Conservation (phyloP, 2,113 vertebrate species). For the Saguinus imperator region DNA sequence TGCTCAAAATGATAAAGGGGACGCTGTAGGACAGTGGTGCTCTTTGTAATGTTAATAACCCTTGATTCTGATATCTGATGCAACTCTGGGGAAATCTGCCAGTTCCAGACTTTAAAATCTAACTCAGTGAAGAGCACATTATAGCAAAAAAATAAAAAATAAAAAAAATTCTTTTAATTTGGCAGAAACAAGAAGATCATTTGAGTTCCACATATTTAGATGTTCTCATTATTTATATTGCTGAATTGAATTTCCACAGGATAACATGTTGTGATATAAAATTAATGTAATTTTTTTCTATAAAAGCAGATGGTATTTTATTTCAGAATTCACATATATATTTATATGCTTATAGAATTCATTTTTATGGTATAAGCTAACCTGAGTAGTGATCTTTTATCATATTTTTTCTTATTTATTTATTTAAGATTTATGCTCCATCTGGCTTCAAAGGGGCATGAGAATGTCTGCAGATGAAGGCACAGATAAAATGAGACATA, state of each 20-base stretch:
- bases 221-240: slow-evolving; percentile 58
- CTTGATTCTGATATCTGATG: slow-evolving; percentile 87
- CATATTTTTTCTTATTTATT: slow-evolving; percentile 53
- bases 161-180: slow-evolving; percentile 74
- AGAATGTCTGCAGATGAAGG: slow-evolving; percentile 15
- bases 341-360: slow-evolving; percentile 53
- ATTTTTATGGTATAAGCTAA: slow-evolving; percentile 57
- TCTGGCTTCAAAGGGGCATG: slow-evolving; percentile 38
- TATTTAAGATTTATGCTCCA: slow-evolving; percentile 63
- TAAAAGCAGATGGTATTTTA: slow-evolving; percentile 69
- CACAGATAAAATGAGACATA: neutral
- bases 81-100: slow-evolving; percentile 86
- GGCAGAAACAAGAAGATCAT: slow-evolving; percentile 75
- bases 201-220: slow-evolving; percentile 71
- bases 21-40: slow-evolving; percentile 84
- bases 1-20: slow-evolving; percentile 89
- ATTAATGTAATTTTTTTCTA: slow-evolving; percentile 57
- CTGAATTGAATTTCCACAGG: slow-evolving; percentile 56
- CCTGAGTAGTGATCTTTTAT: slow-evolving; percentile 33
- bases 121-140: slow-evolving; percentile 83
- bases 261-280: slow-evolving; percentile 64
- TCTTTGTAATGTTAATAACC: slow-evolving; percentile 92
- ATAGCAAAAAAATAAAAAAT: slow-evolving; percentile 35
- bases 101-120: slow-evolving; percentile 78
- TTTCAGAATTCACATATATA: slow-evolving; percentile 65